Base-by-base conservation (phyloP, 2,797 vertebrate species). In the Lacerta viridis region DNA sequence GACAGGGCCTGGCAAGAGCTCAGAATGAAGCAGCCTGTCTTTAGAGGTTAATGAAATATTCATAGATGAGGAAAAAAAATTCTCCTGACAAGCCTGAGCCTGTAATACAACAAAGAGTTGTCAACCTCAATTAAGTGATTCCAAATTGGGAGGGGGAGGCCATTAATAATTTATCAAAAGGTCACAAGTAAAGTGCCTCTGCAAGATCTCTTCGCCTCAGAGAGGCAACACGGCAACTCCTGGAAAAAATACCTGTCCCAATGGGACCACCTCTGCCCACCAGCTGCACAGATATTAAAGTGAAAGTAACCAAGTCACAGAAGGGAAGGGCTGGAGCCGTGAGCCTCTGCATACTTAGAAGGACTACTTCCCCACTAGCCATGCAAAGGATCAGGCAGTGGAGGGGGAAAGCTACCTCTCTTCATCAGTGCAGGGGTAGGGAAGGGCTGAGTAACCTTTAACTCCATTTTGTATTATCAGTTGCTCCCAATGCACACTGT, bases 41-140 rank as follows among this genome's bases (percentile, higher is more conserved):
- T 93, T 78, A 94, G 91, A 94, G 82, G 91, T 93, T 90, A 94
- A 93, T 94, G 93, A 94, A 96, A 94, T 94, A 94, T 94, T 94
- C 93, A 96, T 92, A 95, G 91, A 91, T 88, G 94, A 93, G 90
- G 92, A 92, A 94, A 92, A 33, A 41, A 93, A 69, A 68, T 88
- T 94, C 91, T 93, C 90, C 92, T 92, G 92, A 94, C 93, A 94
- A 94, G 93, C 80, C 80, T 88, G 93, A 94, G 89, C 89, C 93
- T 95, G 93, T 95, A 95, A 89, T 89, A 95, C 90, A 94, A 93
- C 90, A 90, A 93, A 94, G 93, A 90, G 88, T 90, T 94, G 91
- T 95, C 94, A 95, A 87, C 89, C 92, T 94, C 93, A 94, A 95
- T 95, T 92, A 95, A 93, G 90, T 0, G 7, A 90, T 86, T 94